These are phyloP conservation scores for Aporrectodea caliginosa DNA, from an alignment of 1,140 invertebrate genomes.

Conservation along the genomic window DNA sequence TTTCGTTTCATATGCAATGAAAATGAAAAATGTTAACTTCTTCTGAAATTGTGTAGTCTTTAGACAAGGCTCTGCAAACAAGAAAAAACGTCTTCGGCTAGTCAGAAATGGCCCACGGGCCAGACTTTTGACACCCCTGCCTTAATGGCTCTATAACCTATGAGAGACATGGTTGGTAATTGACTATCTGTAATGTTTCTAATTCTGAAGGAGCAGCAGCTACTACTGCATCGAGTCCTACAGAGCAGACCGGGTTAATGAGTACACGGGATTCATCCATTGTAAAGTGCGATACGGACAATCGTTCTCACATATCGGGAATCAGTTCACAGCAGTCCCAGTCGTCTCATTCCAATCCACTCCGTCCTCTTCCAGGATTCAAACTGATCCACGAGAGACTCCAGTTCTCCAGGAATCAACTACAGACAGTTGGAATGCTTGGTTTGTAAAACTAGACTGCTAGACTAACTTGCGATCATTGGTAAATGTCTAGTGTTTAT, in stretches of 20 bases:
- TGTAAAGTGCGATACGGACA: conserved; percentile 71
- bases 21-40: too few relatives aligned
- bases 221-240: background rate
- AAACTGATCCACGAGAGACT: conserved; percentile 62
- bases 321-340: conserved; percentile 49
- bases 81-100: too few relatives aligned
- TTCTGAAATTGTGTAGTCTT: too few relatives aligned
- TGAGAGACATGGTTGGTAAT: too few relatives aligned
- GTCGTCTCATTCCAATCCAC: conserved; percentile 47
- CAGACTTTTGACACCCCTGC: too few relatives aligned
- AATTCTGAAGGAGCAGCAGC: background rate
- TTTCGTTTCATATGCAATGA: too few relatives aligned
- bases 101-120: too few relatives aligned
- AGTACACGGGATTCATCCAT: conserved; percentile 37
- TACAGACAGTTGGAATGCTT: conserved; percentile 76
- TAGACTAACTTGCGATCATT: too few relatives aligned
- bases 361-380: conserved; percentile 62
- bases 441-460: conserved; percentile 53
- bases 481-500: too few relatives aligned
- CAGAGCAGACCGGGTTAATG: background rate
- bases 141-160: too few relatives aligned
- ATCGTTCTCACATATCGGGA: conserved; percentile 67
- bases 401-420: conserved; percentile 66
- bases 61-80: too few relatives aligned
- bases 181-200: background rate